These are phyloP conservation scores for Phoxinus phoxinus DNA, from an alignment of 2,113 vertebrate species.

Conservation along the genomic window DNA sequence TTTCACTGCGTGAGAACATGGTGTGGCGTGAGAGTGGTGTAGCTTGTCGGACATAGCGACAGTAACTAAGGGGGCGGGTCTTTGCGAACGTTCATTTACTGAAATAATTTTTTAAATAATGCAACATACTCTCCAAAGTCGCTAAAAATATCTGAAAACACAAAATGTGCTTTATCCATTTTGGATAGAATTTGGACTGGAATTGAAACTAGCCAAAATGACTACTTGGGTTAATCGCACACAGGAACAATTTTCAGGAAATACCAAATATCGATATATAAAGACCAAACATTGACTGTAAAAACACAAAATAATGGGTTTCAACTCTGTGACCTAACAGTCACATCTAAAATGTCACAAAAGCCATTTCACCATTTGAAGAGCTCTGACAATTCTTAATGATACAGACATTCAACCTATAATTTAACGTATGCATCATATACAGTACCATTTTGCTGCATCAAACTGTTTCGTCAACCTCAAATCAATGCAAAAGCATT, in stretches of 20 bases:
- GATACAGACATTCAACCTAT: background rate
- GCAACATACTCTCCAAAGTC: background rate
- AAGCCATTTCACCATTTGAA: background rate
- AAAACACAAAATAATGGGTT: background rate
- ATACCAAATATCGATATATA: background rate
- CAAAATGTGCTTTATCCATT: background rate
- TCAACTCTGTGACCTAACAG: background rate
- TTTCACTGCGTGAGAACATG: too few species aligned
- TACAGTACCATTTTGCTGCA: background rate
- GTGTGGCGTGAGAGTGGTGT: too few species aligned
- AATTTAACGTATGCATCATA: background rate
- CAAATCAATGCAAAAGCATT: background rate
- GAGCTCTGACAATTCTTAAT: background rate
- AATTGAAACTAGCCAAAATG: background rate
- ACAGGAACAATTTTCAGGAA: background rate
- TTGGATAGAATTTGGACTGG: background rate
- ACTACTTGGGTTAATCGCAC: background rate
- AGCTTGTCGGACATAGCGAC: too few species aligned
- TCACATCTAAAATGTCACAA: background rate
- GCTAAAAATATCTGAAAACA: background rate
- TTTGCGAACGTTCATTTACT: too few species aligned
- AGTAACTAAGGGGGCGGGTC: too few species aligned
- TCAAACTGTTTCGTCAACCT: background rate
- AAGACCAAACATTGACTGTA: background rate
- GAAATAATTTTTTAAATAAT: too few species aligned